Conservation (phyloP, 2,888 invertebrate species). For the Cephus pygmeus region DNA sequence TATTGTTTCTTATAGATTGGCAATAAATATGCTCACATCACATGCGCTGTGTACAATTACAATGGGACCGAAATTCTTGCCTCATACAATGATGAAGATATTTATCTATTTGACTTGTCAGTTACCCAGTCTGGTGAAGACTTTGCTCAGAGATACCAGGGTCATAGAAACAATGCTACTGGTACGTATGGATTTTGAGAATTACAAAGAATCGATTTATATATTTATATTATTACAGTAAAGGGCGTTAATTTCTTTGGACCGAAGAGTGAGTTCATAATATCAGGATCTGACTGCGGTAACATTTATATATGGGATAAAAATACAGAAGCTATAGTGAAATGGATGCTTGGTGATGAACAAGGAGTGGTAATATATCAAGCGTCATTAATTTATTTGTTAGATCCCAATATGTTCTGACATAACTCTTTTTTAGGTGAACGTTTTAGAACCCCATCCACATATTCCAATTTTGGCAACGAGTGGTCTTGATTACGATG, state of each 20-base stretch:
- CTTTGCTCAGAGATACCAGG: constrained; percentile 71
- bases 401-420: constrained; percentile 12
- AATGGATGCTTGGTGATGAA: constrained; percentile 85
- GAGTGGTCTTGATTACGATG: constrained; percentile 90
- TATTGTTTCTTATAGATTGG: constrained; percentile 31
- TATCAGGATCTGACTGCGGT: constrained; percentile 95
- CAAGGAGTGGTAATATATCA: constrained; percentile 78
- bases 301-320: constrained; percentile 92
- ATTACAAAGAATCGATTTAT: background rate
- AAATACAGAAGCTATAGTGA: constrained; percentile 87
- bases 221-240: constrained; percentile 67
- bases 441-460: constrained; percentile 93
- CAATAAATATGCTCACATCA: constrained; percentile 74
- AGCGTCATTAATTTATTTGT: constrained; percentile 6
- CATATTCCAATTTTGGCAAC: constrained; percentile 88
- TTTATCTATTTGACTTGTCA: constrained; percentile 85
- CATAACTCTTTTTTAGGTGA: constrained; percentile 72
- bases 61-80: constrained; percentile 91
- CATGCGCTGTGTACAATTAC: constrained; percentile 91
- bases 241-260: constrained; percentile 97
- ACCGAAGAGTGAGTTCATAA: constrained; percentile 87
- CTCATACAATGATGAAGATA: constrained; percentile 94
- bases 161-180: constrained; percentile 69
- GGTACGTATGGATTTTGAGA: constrained; percentile 34
- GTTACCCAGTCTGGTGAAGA: constrained; percentile 66